Conservation (phyloP, 2,797 vertebrate genomes). For the Propithecus perrieri region DNA sequence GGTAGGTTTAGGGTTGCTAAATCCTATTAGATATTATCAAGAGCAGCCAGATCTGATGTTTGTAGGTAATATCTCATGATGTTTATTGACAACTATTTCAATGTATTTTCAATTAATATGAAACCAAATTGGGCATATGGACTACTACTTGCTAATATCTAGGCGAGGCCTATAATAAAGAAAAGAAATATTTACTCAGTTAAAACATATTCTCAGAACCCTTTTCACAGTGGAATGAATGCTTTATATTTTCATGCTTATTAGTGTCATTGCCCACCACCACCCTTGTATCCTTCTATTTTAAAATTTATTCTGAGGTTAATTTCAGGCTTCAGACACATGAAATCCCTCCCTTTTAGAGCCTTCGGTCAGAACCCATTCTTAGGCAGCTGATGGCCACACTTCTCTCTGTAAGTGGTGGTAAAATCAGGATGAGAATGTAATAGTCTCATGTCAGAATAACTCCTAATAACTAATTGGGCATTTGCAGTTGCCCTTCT, state of each 20-base stretch:
- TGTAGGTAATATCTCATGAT: not conserved
- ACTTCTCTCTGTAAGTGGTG: not conserved
- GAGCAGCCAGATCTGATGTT: not conserved
- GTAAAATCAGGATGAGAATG: not conserved
- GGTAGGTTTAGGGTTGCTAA: not conserved
- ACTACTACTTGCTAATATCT: not conserved
- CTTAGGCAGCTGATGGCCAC: not conserved
- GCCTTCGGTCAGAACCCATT: not conserved
- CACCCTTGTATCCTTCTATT: not conserved
- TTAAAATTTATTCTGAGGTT: not conserved
- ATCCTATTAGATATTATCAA: not conserved
- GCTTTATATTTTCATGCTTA: not conserved
- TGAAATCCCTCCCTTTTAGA: not conserved
- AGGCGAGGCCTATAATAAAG: not conserved
- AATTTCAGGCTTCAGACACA: not conserved
- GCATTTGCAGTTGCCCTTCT: not conserved
- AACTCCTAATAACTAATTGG: not conserved
- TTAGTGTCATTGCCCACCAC: not conserved
- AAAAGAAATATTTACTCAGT: not conserved
- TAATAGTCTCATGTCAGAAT: not conserved
- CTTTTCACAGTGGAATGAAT: not conserved
- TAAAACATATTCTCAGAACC: not conserved
- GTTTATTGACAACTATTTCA: not conserved
- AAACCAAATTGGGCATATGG: not conserved
- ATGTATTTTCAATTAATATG: not conserved